Evolutionary conservation across 2,797 vertebrate species (phyloP), one percentile per base, ranked within the genome.

Genomic region (Macropodus opercularis): DNA sequence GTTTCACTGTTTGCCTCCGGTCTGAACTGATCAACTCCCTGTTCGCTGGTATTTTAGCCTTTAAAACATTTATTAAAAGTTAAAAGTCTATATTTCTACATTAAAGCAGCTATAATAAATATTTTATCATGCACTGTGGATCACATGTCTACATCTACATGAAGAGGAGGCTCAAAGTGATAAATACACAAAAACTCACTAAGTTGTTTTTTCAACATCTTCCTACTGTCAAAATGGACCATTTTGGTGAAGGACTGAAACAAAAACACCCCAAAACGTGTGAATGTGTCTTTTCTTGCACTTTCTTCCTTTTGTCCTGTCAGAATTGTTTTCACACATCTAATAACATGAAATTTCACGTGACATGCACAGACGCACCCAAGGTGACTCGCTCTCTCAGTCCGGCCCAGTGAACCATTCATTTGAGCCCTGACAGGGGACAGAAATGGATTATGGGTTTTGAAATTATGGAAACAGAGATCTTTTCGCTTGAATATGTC

Each of bases 391-490:
- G 32, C 57, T 64, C 68, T 61, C 49, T 77, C 44, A 34, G 52
- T 74, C 50, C 17, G 18, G 62, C 51, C 58, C 58, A 60, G 43
- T 69, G 66, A 73, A 73, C 69, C 61, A 70, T 68, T 86, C 48
- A 83, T 69, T 69, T 14, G 2, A 62, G 34, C 39, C 35, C 72
- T 77, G 80, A 63, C 74, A 76, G 52, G 44, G 66, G 48, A 71
- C 75, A 71, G 36, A 78, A 83, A 87, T 85, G 64, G 77, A 87
- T 87, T 77, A 81, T 62, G 68, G 64, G 47, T 47, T 75, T 86
- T 55, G 68, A 69, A 86, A 87, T 89, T 84, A 89, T 77, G 69
- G 85, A 85, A 85, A 88, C 81, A 68, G 59, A 83, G 84, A 83
- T 83, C 65, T 65, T 70, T 69, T 79, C 54, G 72, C 79, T 83